Evolutionary conservation across 1,140 invertebrate species (phyloP), one percentile per base, ranked within the genome.

Genomic region (Caenorhabditis tropicalis): DNA sequence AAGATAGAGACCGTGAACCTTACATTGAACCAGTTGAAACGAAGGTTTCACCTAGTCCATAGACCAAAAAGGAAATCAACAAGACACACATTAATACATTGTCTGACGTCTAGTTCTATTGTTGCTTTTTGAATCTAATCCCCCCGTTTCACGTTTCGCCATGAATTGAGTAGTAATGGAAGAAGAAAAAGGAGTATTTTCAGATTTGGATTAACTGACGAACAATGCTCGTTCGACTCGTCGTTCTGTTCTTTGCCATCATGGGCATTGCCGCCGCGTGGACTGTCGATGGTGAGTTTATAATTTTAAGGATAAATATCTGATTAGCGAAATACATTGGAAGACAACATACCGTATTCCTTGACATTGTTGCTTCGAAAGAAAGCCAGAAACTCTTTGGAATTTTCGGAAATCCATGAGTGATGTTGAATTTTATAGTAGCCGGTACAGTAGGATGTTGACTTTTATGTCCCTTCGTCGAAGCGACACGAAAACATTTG

Each of bases 361-460:
- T 74, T 0, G 65, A 74, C 65, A 74, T 74, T 43, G 65, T 74
- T 46, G 36, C 65, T 46, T 74, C 65, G n/a, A 74, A 74, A 2
- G 65, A 74, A 39, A 74, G 65, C 65, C 65, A 74, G n/a, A 74
- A 74, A 24, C 65, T 74, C 21, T 74, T 74, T 31, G 65, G 65
- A 74, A 74, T 5, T 24, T 74, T 74, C 36, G 65, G 65, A 24
- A 74, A 74, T 74, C 65, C 65, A 74, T 74, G 65, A 39, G 36
- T 74, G 7, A 74, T 74, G n/a, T 74, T 74, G n/a, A 74, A 74
- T 74, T 74, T 74, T 74, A 74, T 74, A 74, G 65, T 74, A n/a
- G 16, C 65, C 21, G 65, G 65, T 31, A 74, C 65, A 6, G 65
- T 74, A 27, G 65, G 65, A 31, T 74, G 65, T 74, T 74, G 65